Conservation (phyloP, 2,113 vertebrate species). For the Natator depressus region DNA sequence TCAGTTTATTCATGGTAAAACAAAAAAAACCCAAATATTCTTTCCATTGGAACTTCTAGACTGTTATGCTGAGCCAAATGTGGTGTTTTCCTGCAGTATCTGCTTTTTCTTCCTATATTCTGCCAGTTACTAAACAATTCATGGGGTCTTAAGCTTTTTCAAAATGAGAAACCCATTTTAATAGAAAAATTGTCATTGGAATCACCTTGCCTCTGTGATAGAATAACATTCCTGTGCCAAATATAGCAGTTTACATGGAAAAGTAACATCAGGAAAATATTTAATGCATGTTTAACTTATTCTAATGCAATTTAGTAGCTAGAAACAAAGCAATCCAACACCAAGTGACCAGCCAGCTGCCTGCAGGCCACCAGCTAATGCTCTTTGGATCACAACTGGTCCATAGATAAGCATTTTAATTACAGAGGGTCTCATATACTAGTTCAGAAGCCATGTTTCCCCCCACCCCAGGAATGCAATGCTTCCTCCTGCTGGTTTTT, state of each 20-base stretch:
- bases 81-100: background rate
- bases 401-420: background rate
- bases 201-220: background rate
- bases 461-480: background rate
- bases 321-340: background rate
- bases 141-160: background rate
- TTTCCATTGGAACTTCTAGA: conserved; percentile 30
- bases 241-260: background rate
- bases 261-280: background rate
- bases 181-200: background rate
- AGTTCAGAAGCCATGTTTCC: background rate
- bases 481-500: background rate
- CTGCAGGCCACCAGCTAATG: background rate
- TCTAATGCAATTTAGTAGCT: background rate
- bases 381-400: background rate
- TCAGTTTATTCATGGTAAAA: conserved; percentile 12
- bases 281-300: background rate
- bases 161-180: background rate
- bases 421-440: background rate
- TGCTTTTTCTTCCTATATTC: conserved; percentile 36
- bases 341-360: background rate
- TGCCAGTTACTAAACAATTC: background rate
- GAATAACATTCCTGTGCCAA: background rate
- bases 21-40: background rate
- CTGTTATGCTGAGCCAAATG: conserved; percentile 16